Evolutionary conservation across 2,888 invertebrate species (phyloP).

Genomic region (Hybos culiciformis): DNA sequence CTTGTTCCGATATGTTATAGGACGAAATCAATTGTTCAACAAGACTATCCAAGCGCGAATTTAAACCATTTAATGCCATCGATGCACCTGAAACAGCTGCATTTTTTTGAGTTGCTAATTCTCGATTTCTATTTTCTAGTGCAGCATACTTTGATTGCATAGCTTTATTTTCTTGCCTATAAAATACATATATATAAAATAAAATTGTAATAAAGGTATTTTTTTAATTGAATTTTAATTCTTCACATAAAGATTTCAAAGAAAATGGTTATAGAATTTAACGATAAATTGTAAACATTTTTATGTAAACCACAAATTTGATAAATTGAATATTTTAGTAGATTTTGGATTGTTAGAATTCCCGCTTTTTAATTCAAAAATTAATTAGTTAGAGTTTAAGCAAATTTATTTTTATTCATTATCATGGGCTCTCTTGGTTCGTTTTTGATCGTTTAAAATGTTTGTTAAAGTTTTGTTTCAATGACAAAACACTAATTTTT

Average conservation of each 20-base stretch:
- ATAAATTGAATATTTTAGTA: too few relatives aligned
- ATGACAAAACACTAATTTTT: too few relatives aligned
- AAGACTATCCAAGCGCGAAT: constrained; percentile 52
- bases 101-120: constrained; percentile 52
- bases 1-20: constrained; percentile 60
- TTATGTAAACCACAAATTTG: too few relatives aligned
- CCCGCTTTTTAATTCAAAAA: background rate
- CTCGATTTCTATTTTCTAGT: constrained; percentile 47
- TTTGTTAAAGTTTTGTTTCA: too few relatives aligned
- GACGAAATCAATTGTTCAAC: constrained; percentile 58
- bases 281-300: too few relatives aligned
- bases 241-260: too few relatives aligned
- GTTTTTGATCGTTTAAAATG: too few relatives aligned
- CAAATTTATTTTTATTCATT: background rate
- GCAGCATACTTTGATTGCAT: constrained; percentile 50
- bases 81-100: constrained; percentile 55
- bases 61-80: constrained; percentile 52
- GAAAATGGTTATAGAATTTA: too few relatives aligned
- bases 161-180: constrained; percentile 50
- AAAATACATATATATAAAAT: constrained; percentile 6
- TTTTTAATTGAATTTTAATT: background rate
- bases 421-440: too few relatives aligned
- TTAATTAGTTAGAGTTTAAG: background rate
- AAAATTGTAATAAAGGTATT: background rate
- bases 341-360: too few relatives aligned